Base-by-base conservation (phyloP, 1,140 invertebrate species). In the Drosophila neocordata region DNA sequence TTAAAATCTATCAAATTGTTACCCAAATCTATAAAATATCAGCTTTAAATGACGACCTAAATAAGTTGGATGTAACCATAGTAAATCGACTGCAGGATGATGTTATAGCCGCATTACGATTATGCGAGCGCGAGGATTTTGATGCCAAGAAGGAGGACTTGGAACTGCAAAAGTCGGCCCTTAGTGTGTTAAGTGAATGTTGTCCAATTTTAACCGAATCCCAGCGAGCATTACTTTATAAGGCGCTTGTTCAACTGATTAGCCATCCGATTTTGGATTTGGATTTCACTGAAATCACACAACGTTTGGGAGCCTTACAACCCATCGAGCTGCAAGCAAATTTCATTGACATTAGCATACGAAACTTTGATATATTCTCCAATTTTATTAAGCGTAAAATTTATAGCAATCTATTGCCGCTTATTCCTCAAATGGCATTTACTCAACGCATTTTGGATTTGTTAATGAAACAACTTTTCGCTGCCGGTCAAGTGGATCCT, bases 271-370 rank as follows among this genome's bases (percentile, higher is more conserved):
- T 63, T n/a, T 68, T 91, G 2, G 77, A 91, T 48, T 18, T 91
- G 11, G 83, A 91, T 4, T 87, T 90, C 20, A 82, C 76, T 4
- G 6, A 27, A 6, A 52, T 91, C 0, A 74, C 89, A 0, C 64
- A 79, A 15, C 69, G 70, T 4, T 38, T 91, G 27, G 87, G 83
- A 4, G 84, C 79, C 11, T 60, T 82, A 9, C 73, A 91, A 69
- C 85, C 90, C 0, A 73, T 89, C 27, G 90, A 91, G 57, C n/a
- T 91, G 55, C 84, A 91, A 34, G 63, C 80, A 0, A 85, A 90
- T 51, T 82, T 84, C 2, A 85, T 91, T 12, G 89, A 91, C 41
- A 56, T 75, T 9, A 68, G 68, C 38, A 77, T 90, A 34, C 64
- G 76, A 2, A 91, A 91, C 48, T 91, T 91, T 38, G 63, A 73